A percentile compares a stretch with the other conserved stretches of the same genome.
phyloP scores from a whole-genome alignment of 2,113 vertebrate species.

The Corynorhinus townsendii region DNA sequence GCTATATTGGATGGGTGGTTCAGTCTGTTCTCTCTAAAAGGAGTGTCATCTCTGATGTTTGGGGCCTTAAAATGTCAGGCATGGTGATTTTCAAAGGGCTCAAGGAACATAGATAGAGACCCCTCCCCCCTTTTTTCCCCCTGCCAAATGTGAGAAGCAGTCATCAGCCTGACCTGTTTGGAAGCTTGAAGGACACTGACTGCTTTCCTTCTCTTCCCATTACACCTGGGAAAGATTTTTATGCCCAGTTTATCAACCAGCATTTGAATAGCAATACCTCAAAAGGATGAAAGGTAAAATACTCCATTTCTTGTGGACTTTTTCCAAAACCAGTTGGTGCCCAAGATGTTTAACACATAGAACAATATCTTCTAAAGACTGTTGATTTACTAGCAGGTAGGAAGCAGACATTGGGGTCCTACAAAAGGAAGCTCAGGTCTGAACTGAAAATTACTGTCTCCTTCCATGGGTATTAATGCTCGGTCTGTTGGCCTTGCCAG shows the following conservation, averaged over 20 bases:
- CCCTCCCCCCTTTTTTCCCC: neutral
- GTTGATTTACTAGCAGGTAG: neutral
- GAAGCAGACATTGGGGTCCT: neutral
- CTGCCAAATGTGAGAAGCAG: constrained; percentile 9
- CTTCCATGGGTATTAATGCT: neutral
- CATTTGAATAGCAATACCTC: neutral
- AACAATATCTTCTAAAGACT: neutral
- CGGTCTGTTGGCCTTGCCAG: neutral
- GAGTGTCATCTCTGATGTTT: neutral
- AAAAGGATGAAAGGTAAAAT: neutral
- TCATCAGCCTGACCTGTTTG: neutral
- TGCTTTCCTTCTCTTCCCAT: neutral
- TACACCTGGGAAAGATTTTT: constrained; percentile 30
- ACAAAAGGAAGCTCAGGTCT: neutral
- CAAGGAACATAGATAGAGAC: neutral
- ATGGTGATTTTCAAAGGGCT: neutral
- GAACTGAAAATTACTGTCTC: neutral
- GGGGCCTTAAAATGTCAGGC: neutral
- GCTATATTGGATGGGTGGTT: neutral
- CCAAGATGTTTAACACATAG: neutral
- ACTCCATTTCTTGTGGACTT: neutral
- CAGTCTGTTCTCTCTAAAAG: neutral
- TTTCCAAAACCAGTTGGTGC: neutral
- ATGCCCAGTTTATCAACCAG: neutral
- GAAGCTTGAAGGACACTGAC: neutral